These are phyloP conservation scores for Callorhinus ursinus DNA, from an alignment of 2,113 vertebrate species.

Conservation along the genomic window DNA sequence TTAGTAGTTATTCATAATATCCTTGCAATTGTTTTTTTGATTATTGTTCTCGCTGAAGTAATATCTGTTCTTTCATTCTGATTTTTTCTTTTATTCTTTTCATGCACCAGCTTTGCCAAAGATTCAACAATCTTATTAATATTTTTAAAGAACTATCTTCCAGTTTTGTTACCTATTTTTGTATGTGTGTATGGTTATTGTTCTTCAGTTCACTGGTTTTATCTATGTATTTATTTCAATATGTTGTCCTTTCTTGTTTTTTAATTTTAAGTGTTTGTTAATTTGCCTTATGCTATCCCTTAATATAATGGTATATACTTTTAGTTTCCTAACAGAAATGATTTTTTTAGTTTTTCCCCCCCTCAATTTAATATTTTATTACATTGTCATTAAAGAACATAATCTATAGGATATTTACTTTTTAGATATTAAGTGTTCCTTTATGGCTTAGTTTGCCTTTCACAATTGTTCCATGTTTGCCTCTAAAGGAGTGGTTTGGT, in stretches of 20 bases:
- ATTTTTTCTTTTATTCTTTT: background rate
- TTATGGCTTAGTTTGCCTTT: background rate
- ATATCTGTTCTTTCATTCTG: background rate
- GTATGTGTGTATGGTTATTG: background rate
- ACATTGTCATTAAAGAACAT: background rate
- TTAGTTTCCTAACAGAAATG: background rate
- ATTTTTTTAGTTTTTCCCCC: background rate
- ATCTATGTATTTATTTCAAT: background rate
- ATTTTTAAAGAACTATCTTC: background rate
- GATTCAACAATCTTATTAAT: background rate
- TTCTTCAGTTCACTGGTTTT: background rate
- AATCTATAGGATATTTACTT: background rate
- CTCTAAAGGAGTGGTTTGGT: background rate
- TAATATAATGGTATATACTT: background rate
- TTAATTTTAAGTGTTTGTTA: background rate
- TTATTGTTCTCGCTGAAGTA: background rate
- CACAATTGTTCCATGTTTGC: background rate
- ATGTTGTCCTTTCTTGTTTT: background rate
- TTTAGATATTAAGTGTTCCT: background rate
- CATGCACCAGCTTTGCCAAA: background rate
- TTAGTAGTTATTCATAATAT: background rate
- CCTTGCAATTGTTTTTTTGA: background rate
- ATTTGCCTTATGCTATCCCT: background rate
- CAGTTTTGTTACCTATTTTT: background rate
- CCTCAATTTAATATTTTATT: background rate